Base-by-base conservation (phyloP, 2,797 vertebrate genomes). In the Potorous gilbertii region DNA sequence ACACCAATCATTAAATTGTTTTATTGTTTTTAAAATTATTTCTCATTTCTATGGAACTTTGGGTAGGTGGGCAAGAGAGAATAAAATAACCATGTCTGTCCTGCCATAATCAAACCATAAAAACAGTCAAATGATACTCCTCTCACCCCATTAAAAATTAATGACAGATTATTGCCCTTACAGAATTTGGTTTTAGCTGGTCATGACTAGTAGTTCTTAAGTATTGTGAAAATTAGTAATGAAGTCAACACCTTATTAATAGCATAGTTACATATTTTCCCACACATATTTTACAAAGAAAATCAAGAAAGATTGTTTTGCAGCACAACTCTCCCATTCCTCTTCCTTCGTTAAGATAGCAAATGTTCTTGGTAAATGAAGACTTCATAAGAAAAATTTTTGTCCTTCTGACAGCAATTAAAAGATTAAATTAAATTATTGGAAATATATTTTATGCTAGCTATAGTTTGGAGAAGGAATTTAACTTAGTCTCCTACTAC, bases 191-290 rank as follows among this genome's bases (percentile, higher is more conserved):
- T 81, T 52, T 93, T 81, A 94, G 40, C 93, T 93, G 87, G 52
- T 90, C 94, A 92, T 89, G 27, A 56, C 94, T 95, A n/a, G 14
- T 91, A 57, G 91, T 81, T 81, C n/a, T 81, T 46, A 27, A 81
- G 2, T 9, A 52, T 28, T 93, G 29, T 96, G 94, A 95, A 97
- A 93, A 95, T 91, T 46, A 46, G 93, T 66, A 89, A 50, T 59
- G 54, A 54, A 34, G 55, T 95, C 94, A 95, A 31, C 12, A 54
- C 59, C n/a, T 18, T 57, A 59, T 93, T 93, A 91, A 55, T 92
- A 62, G 27, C 90, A 16, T 9, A 56, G 46, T 90, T 56, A 16
- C 54, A 92, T 74, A 56, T 54, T 56, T 12, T 34, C 14, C 12
- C 94, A 18, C 50, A 27, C 54, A 28, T 6, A 31, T 52, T 56